A percentile compares a stretch with the other conserved stretches of the same genome.
These are phyloP conservation scores for Drosophila prolongata DNA, from an alignment of 2,888 invertebrate species.

Conservation along the genomic window DNA sequence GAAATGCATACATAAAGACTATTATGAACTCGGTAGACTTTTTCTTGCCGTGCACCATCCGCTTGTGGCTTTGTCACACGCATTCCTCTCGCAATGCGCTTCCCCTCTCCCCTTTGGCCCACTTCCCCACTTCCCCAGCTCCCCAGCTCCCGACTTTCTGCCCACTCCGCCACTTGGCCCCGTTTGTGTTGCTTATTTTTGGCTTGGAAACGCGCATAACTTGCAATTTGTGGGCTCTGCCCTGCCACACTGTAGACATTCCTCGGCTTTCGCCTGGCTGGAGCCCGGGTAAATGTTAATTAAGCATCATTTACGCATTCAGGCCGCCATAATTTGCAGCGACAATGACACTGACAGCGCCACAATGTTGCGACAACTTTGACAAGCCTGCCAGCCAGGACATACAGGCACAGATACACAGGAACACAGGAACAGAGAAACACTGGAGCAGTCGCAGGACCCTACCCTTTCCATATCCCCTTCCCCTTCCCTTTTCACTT, in stretches of 20 bases:
- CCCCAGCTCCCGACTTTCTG: neutral
- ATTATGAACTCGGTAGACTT: neutral
- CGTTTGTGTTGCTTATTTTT: constrained; percentile 40
- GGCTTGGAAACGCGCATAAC: constrained; percentile 65
- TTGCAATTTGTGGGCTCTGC: constrained; percentile 55
- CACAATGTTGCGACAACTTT: constrained; percentile 74
- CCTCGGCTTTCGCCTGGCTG: constrained; percentile 30
- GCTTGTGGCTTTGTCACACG: constrained; percentile 49
- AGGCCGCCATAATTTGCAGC: constrained; percentile 74
- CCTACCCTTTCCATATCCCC: neutral
- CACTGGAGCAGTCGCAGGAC: constrained; percentile 33
- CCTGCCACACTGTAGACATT: constrained; percentile 22
- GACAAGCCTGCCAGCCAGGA: constrained; percentile 58
- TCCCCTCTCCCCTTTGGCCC: constrained; percentile 40
- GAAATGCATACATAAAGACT: neutral
- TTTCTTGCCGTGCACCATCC: constrained; percentile 13
- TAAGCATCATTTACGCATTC: constrained; percentile 78
- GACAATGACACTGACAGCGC: constrained; percentile 59
- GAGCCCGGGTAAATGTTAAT: constrained; percentile 70
- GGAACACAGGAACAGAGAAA: constrained; percentile 6
- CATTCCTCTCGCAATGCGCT: constrained; percentile 18
- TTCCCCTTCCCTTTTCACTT: neutral
- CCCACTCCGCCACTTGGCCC: neutral
- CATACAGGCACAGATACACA: neutral
- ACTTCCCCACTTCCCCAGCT: constrained; percentile 29